Conservation (phyloP, 2,113 vertebrate species). For the human (Homo sapiens) region GRCh38 chr11:60607001-60607500, state of each 20-base stretch:
- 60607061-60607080: constrained; percentile 30
- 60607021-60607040: background rate
- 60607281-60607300: background rate
- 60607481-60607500: background rate
- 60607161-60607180: background rate
- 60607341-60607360: background rate
- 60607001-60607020: background rate
- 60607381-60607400: background rate
- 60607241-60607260: background rate
- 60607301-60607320: background rate
- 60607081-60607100: background rate
- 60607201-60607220: background rate
- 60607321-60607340: background rate
- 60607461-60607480: background rate
- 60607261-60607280: constrained; percentile 5
- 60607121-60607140: background rate
- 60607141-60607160: background rate
- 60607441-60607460: background rate
- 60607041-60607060: background rate
- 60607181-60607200: background rate
- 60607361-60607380: background rate
- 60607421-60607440: background rate
- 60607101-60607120: background rate
- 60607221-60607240: background rate
- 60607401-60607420: background rate